Evolutionary conservation across 2,113 vertebrate genomes (phyloP).

Genomic region (Megaceryle torquata): DNA sequence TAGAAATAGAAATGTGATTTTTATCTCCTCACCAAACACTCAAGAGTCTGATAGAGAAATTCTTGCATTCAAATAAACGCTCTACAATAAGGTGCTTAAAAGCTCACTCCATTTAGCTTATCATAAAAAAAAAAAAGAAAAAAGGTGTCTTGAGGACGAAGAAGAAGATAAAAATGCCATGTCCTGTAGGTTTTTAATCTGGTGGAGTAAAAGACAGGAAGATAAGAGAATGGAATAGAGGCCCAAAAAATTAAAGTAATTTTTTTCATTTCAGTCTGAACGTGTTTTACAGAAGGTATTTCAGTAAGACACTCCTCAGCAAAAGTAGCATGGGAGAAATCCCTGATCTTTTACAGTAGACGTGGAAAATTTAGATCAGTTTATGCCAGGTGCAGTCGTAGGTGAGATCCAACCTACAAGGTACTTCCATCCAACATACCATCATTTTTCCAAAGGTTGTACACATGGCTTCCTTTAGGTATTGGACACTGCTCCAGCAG

Average conservation of each 20-base stretch:
- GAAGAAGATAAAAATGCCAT: conserved; percentile 19
- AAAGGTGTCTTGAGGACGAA: not conserved
- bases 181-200: not conserved
- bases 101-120: conserved; percentile 37
- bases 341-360: not conserved
- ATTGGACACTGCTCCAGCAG: not conserved
- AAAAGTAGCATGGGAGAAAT: not conserved
- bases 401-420: not conserved
- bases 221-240: not conserved
- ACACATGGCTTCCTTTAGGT: not conserved
- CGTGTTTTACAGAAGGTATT: not conserved
- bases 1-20: conserved; percentile 31
- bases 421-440: not conserved
- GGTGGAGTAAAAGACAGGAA: not conserved
- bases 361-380: not conserved
- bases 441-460: not conserved
- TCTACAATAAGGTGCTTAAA: conserved; percentile 12
- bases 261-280: not conserved
- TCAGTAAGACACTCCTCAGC: not conserved
- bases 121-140: not conserved
- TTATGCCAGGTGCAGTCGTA: not conserved
- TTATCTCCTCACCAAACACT: not conserved
- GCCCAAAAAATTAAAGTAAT: not conserved
- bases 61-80: not conserved
- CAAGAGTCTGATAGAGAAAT: not conserved